Evolutionary conservation across 2,113 vertebrate species (phyloP), one percentile per base, ranked within the genome.

Genomic region (Penelope pileata): DNA sequence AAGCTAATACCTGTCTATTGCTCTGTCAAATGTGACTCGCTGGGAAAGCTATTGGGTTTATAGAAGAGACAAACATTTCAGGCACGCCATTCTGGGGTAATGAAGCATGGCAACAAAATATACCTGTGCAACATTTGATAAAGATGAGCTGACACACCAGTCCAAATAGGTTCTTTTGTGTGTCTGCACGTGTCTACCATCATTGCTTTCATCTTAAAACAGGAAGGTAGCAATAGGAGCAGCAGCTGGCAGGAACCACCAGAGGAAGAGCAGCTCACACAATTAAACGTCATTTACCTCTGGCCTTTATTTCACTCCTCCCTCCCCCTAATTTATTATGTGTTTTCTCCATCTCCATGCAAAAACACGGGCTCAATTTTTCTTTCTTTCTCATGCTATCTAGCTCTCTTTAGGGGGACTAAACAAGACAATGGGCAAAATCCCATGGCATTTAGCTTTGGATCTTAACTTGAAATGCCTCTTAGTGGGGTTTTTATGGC

Each of bases 71-170:
- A 99, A 99, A 99, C 99, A 99, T 99, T 99, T 99, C 99, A 99
- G 99, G 98, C 98, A 98, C 98, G 98, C 98, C 98, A 99, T 99
- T 99, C 98, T 98, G 98, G 98, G 98, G 98, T 99, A 99, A 99
- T 99, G 99, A 99, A 99, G 99, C 99, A 98, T 99, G 98, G 98
- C 98, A 98, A 98, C 98, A 99, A 98, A 99, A 99, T 99, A 99
- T 99, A 99, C 99, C 99, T 99, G 98, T 98, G 98, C 98, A 99
- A 98, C 98, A 99, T 99, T 99, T 99, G 99, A 99, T 99, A 99
- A 99, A 99, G 99, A 99, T 98, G 99, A 99, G 99, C 99, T 99
- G 99, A 99, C 99, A 99, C 98, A 98, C 98, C 98, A 99, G 98
- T 99, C 98, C 99, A 99, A 99, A 99, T 99, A 99, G 99, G 98